Evolutionary conservation across 2,888 invertebrate genomes (phyloP).

Genomic region (Odontomyia ornata): DNA sequence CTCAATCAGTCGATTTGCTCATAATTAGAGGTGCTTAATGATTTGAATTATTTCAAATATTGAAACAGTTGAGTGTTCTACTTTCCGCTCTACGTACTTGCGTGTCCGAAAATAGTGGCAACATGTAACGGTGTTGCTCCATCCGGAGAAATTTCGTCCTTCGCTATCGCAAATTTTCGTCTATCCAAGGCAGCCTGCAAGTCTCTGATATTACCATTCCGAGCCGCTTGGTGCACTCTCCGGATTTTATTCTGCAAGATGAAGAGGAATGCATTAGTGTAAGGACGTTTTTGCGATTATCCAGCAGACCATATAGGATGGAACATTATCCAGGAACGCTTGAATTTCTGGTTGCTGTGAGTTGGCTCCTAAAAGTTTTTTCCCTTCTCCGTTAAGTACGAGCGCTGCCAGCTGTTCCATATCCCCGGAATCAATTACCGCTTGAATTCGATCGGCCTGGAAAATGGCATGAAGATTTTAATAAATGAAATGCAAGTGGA

Average conservation of each 20-base stretch:
- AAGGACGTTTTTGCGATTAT: neutral
- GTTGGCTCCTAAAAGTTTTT: constrained; percentile 74
- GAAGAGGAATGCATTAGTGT: too few relatives aligned
- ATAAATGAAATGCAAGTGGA: neutral
- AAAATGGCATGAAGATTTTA: constrained; percentile 52
- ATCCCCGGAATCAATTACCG: constrained; percentile 77
- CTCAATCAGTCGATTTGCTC: too few relatives aligned
- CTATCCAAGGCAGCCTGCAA: constrained; percentile 86
- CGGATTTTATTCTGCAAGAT: constrained; percentile 84
- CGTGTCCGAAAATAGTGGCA: constrained; percentile 84
- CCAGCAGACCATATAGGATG: constrained; percentile 80
- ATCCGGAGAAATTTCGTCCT: constrained; percentile 82
- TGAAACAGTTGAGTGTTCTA: too few relatives aligned
- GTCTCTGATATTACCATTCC: constrained; percentile 83
- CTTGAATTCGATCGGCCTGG: constrained; percentile 73
- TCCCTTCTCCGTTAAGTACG: constrained; percentile 88
- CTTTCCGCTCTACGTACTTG: constrained; percentile 65
- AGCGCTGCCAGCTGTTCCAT: constrained; percentile 90
- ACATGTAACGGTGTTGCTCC: constrained; percentile 89
- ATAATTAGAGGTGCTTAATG: too few relatives aligned
- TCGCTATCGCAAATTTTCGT: constrained; percentile 89
- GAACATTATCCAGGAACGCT: constrained; percentile 86
- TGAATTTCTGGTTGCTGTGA: constrained; percentile 82
- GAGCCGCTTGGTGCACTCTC: constrained; percentile 85
- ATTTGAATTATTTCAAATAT: too few relatives aligned